phyloP scores from a whole-genome alignment of 1,140 invertebrate species.

The Temnothorax curvispinosus region DNA sequence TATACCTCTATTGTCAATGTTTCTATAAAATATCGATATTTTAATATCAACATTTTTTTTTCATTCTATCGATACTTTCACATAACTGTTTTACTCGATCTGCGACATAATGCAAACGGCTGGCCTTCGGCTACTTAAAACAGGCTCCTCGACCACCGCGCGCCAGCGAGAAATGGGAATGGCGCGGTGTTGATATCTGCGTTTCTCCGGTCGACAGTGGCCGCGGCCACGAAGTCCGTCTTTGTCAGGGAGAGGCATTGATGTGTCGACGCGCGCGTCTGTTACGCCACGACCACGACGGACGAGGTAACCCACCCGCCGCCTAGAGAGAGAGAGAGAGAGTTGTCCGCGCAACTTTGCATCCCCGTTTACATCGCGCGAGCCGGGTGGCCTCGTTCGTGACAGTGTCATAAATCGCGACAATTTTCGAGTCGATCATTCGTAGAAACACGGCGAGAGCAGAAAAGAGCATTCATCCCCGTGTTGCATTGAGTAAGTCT shows the following conservation, averaged over 20 bases:
- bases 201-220: constrained; percentile 49
- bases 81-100: constrained; percentile 4
- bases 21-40: constrained; percentile 6
- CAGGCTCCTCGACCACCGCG: constrained; percentile 10
- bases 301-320: constrained; percentile 35
- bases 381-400: constrained; percentile 37
- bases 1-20: background rate
- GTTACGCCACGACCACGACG: constrained; percentile 16
- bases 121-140: constrained; percentile 56
- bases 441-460: background rate
- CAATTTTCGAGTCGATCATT: constrained; percentile 51
- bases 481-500: background rate
- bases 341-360: constrained; percentile 53
- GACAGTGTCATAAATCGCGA: constrained; percentile 55
- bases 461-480: constrained; percentile 7
- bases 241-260: constrained; percentile 54
- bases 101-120: constrained; percentile 27
- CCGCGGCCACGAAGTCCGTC: constrained; percentile 57
- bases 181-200: constrained; percentile 49
- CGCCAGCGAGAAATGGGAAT: constrained; percentile 21
- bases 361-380: constrained; percentile 49
- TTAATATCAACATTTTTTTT: constrained; percentile 23
- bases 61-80: background rate
- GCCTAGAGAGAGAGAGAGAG: constrained; percentile 20
- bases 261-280: constrained; percentile 50